These are phyloP conservation scores for Siderastrea siderea DNA, from an alignment of 92 coral and sea anemone genomes.

Conservation along the genomic window DNA sequence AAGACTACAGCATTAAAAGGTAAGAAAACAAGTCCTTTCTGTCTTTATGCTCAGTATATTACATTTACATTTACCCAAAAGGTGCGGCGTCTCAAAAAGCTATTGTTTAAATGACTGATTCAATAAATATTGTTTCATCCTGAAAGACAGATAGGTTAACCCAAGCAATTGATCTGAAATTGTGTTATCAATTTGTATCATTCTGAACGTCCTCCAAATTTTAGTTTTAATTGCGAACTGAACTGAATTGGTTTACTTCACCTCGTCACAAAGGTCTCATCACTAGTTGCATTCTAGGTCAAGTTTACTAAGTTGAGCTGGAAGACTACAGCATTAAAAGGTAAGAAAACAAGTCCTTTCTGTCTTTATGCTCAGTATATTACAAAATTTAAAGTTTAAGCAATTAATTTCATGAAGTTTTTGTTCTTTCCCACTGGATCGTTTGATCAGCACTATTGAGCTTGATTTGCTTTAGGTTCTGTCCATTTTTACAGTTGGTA, in stretches of 20 bases:
- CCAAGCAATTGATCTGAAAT: constrained; percentile 6
- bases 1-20: not conserved
- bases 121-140: constrained; percentile 4
- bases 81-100: not conserved
- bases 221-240: not conserved
- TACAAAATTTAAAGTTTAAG: not conserved
- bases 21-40: not conserved
- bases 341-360: not conserved
- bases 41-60: not conserved
- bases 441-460: no score
- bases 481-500: no score
- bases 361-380: not conserved
- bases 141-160: constrained; percentile 10
- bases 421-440: not conserved
- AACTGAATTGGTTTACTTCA: not conserved
- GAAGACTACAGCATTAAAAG: not conserved
- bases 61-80: not conserved
- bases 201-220: not conserved
- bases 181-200: constrained; percentile 5
- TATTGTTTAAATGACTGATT: not conserved
- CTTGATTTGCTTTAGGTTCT: no score
- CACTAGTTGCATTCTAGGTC: not conserved
- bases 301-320: not conserved
- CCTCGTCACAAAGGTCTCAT: not conserved
- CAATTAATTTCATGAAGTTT: not conserved